Conservation (phyloP, 2,888 invertebrate species). For the Ormyrus labotus region DNA sequence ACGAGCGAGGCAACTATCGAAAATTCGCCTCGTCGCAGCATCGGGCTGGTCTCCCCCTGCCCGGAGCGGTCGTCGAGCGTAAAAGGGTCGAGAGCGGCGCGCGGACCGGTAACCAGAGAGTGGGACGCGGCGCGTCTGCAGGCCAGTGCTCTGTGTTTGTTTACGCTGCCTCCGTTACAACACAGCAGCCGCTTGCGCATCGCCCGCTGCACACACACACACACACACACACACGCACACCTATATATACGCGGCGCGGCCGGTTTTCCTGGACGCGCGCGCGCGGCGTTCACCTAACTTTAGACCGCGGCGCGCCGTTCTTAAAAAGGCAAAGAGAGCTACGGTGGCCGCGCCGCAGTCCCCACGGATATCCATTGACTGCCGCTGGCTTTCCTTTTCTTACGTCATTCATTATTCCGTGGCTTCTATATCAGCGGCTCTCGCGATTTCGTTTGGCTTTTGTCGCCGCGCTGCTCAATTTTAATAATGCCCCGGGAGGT, state of each 20-base stretch:
- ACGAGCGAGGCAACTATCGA: too few species aligned
- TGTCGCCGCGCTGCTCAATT: not conserved
- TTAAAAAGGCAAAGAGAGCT: constrained; percentile 44
- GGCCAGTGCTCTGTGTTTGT: constrained; percentile 62
- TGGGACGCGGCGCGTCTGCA: not conserved
- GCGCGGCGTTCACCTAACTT: constrained; percentile 35
- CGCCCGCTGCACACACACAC: not conserved
- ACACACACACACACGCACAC: not conserved
- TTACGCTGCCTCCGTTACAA: constrained; percentile 59
- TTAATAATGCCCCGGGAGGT: constrained; percentile 25
- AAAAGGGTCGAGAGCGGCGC: too few species aligned
- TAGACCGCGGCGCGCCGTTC: constrained; percentile 22
- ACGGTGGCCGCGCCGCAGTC: not conserved
- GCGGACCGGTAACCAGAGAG: too few species aligned
- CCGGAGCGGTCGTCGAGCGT: too few species aligned
- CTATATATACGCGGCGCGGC: not conserved
- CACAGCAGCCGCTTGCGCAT: not conserved
- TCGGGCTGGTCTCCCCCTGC: too few species aligned
- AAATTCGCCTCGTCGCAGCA: too few species aligned
- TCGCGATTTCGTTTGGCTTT: not conserved
- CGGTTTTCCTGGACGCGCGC: constrained; percentile 37
- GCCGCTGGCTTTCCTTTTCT: constrained; percentile 38
- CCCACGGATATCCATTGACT: constrained; percentile 39
- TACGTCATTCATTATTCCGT: constrained; percentile 51
- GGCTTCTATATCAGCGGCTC: not conserved